Conservation (phyloP, 2,888 invertebrate species). For the Latrodectus elegans region DNA sequence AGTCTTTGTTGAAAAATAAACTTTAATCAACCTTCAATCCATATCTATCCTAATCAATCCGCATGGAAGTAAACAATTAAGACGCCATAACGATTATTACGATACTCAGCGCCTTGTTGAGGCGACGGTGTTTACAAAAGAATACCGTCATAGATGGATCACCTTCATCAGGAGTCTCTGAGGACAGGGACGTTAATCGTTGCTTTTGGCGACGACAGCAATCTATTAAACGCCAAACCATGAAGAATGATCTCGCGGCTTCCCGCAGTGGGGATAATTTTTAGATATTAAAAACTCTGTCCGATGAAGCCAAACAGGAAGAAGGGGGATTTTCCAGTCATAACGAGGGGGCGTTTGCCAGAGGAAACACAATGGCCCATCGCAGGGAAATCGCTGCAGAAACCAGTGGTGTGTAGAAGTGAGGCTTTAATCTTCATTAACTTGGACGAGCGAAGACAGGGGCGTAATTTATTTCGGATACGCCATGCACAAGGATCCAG, state of each 20-base stretch:
- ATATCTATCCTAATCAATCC: too few species aligned
- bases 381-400: slow-evolving; percentile 28
- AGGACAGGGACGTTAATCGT: too few species aligned
- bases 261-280: background rate
- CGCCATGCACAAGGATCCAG: slow-evolving; percentile 20
- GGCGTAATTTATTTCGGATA: slow-evolving; percentile 55
- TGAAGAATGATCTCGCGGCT: background rate
- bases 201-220: background rate
- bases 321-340: background rate
- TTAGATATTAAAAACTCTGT: background rate
- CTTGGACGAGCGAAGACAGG: slow-evolving; percentile 47
- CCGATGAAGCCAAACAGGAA: background rate
- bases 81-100: too few species aligned
- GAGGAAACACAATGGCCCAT: slow-evolving; percentile 37
- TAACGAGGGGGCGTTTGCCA: slow-evolving; percentile 20
- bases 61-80: too few species aligned
- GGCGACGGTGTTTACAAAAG: too few species aligned
- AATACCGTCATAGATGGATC: too few species aligned
- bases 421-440: slow-evolving; percentile 58
- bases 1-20: too few species aligned
- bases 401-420: slow-evolving; percentile 53
- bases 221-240: background rate
- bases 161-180: too few species aligned
- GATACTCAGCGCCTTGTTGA: too few species aligned
- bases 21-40: too few species aligned